Conservation (phyloP, 92 coral and sea anemone genomes). For the Pocillopora grandis region DNA sequence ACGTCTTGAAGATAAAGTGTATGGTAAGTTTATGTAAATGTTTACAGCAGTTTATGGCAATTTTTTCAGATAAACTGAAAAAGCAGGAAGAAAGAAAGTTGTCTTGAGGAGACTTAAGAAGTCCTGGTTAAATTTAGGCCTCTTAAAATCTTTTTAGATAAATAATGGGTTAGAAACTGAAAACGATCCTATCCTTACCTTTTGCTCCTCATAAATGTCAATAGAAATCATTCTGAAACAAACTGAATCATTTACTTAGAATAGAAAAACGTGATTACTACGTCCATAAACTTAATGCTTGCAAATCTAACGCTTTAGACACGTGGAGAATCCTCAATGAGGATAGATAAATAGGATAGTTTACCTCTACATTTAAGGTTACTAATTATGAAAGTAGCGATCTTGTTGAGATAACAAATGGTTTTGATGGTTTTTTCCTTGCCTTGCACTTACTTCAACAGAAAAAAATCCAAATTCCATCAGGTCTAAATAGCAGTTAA, state of each 20-base stretch:
- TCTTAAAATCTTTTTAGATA: slow-evolving; percentile 12
- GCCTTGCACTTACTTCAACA: slow-evolving; percentile 33
- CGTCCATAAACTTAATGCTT: not conserved
- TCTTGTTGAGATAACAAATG: slow-evolving; percentile 27
- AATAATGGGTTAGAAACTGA: slow-evolving; percentile 45
- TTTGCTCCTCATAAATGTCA: not conserved
- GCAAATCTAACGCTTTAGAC: no score
- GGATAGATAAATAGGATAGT: not conserved
- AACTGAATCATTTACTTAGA: slow-evolving; percentile 43
- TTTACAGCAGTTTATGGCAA: no score
- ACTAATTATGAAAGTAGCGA: not conserved
- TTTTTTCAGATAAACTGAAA: not conserved
- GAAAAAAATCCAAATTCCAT: no score
- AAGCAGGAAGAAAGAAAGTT: not conserved
- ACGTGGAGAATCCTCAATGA: slow-evolving; percentile 1
- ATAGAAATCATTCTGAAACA: slow-evolving; percentile 47
- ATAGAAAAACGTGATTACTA: slow-evolving; percentile 37
- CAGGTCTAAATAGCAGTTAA: no score
- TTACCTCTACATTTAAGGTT: not conserved
- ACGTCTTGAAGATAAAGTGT: no score
- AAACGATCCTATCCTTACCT: slow-evolving; percentile 26
- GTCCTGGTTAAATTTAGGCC: no score
- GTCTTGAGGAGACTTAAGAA: not conserved
- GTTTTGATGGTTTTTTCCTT: slow-evolving; percentile 45
- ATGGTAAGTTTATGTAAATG: no score